Evolutionary conservation across 2,888 invertebrate genomes (phyloP).

Genomic region (Sturmia bella): DNA sequence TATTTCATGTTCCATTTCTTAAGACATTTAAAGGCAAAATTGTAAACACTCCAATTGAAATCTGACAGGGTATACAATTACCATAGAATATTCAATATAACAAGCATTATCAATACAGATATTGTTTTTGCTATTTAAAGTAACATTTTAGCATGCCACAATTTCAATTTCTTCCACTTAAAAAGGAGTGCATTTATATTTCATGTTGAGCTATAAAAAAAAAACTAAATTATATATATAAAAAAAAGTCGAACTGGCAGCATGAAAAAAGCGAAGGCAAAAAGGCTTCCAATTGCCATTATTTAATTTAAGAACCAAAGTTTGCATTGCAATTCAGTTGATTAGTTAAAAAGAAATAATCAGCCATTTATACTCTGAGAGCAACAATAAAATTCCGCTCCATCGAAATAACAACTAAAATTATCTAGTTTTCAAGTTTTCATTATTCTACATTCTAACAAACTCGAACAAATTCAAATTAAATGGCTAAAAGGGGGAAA

Average conservation of each 20-base stretch:
- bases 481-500: slow-evolving; percentile 28
- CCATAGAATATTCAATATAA: not conserved
- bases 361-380: slow-evolving; percentile 40
- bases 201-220: slow-evolving; percentile 26
- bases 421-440: slow-evolving; percentile 23
- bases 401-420: slow-evolving; percentile 47
- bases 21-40: no score
- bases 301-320: not conserved
- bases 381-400: slow-evolving; percentile 35
- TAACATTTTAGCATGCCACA: slow-evolving; percentile 45
- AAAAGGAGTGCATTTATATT: slow-evolving; percentile 17
- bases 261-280: not conserved
- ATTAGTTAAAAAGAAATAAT: slow-evolving; percentile 35
- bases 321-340: slow-evolving; percentile 26
- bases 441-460: not conserved
- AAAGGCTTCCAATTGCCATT: not conserved
- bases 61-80: slow-evolving; percentile 5
- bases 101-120: not conserved
- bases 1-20: no score
- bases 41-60: no score
- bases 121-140: slow-evolving; percentile 5
- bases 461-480: slow-evolving; percentile 39
- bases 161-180: slow-evolving; percentile 41
- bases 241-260: slow-evolving; percentile 26
- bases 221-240: not conserved